A percentile compares a stretch with the other conserved stretches of the same genome.
These are phyloP conservation scores for Montipora foliosa DNA, from an alignment of 64 coral and sea anemone genomes.

Conservation along the genomic window DNA sequence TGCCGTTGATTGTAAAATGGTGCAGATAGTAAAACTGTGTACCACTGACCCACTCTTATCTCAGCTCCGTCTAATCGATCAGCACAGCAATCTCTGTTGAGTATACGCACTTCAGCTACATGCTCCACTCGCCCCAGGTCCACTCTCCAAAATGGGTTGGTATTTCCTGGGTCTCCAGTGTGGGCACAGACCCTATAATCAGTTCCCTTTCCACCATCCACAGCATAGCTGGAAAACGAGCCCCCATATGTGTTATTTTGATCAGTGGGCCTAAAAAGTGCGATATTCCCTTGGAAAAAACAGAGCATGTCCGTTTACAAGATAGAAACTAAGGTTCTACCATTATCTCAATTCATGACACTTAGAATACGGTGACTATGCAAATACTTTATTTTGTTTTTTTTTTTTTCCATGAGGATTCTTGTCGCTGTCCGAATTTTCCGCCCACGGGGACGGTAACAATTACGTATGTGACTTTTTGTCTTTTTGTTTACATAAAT, in stretches of 20 bases:
- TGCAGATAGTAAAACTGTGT: too few relatives aligned
- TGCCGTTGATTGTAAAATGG: too few relatives aligned
- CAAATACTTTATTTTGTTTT: too few relatives aligned
- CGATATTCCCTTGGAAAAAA: neutral
- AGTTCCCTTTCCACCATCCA: neutral
- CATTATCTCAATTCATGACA: too few relatives aligned
- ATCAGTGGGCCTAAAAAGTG: neutral
- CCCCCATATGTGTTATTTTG: neutral
- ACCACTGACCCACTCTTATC: neutral
- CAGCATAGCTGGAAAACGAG: neutral
- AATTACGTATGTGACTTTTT: too few relatives aligned
- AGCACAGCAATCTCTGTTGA: neutral
- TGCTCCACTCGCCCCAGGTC: neutral
- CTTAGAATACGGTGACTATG: too few relatives aligned
- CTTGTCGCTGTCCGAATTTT: too few relatives aligned
- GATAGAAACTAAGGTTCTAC: too few relatives aligned
- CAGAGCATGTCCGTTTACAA: too few relatives aligned
- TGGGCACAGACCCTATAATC: neutral
- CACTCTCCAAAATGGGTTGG: neutral
- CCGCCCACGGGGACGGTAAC: too few relatives aligned
- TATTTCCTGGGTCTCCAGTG: neutral
- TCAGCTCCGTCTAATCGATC: neutral
- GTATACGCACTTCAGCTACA: neutral
- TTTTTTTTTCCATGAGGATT: too few relatives aligned
- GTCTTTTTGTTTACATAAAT: too few relatives aligned